These are phyloP conservation scores for Cartodere bifasciata DNA, from an alignment of 2,888 invertebrate genomes.

Conservation along the genomic window DNA sequence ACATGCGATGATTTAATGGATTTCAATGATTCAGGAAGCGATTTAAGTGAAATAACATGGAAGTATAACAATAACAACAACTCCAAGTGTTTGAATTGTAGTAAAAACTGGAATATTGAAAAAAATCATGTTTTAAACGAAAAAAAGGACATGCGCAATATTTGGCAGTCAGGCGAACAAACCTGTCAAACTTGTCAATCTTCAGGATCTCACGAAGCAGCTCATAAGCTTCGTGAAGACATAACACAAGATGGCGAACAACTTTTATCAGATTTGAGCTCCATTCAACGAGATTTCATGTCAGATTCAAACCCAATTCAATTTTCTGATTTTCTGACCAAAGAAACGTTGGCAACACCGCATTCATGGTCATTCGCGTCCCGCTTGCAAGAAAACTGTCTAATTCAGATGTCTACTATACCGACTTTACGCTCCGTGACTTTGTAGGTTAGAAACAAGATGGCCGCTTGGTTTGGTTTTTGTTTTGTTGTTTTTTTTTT, in stretches of 20 bases:
- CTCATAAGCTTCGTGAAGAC: slow-evolving; percentile 36
- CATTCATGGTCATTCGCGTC: slow-evolving; percentile 42
- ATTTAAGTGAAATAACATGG: slow-evolving; percentile 24
- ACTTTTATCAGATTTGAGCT: slow-evolving; percentile 46
- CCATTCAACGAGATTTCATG: slow-evolving; percentile 40
- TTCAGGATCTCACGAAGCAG: slow-evolving; percentile 20
- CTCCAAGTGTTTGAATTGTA: slow-evolving; percentile 33
- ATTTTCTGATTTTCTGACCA: no score
- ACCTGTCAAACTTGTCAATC: slow-evolving; percentile 30
- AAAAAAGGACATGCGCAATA: slow-evolving; percentile 21
- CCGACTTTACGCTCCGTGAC: slow-evolving; percentile 31
- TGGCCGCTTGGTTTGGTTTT: no score
- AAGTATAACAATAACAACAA: slow-evolving; percentile 29
- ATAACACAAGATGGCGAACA: slow-evolving; percentile 48
- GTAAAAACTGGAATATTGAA: slow-evolving; percentile 19
- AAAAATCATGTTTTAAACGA: neutral
- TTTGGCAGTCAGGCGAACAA: slow-evolving; percentile 32
- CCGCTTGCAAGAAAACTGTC: slow-evolving; percentile 29
- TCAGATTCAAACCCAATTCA: no score
- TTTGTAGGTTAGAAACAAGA: slow-evolving; percentile 23
- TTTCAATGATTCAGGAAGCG: slow-evolving; percentile 2
- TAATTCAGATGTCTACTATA: slow-evolving; percentile 28
- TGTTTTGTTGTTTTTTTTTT: no score
- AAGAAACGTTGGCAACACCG: no score
- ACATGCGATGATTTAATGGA: slow-evolving; percentile 3